Conservation (phyloP, 2,888 invertebrate species). For the Ornithoptera priamus region DNA sequence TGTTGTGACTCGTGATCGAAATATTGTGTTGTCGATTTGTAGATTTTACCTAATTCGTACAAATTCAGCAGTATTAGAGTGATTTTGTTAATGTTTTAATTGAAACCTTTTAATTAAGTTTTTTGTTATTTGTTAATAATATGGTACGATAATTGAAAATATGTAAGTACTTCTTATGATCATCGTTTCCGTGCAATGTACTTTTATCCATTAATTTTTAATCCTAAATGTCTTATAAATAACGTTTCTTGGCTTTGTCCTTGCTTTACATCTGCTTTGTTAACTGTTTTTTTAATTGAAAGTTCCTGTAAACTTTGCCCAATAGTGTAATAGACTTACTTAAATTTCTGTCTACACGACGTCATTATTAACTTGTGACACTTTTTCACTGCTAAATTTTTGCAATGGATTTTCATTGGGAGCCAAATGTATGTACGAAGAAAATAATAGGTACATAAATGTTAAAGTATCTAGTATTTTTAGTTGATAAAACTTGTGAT, state of each 20-base stretch:
- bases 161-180: slow-evolving; percentile 31
- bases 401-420: slow-evolving; percentile 54
- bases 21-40: slow-evolving; percentile 54
- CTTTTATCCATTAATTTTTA: slow-evolving; percentile 3
- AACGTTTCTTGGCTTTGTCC: slow-evolving; percentile 11
- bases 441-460: slow-evolving; percentile 57
- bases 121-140: slow-evolving; percentile 76
- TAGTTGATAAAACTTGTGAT: slow-evolving; percentile 72
- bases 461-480: slow-evolving; percentile 62
- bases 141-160: slow-evolving; percentile 51
- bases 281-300: slow-evolving; percentile 28
- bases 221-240: slow-evolving; percentile 11
- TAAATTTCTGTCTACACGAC: slow-evolving; percentile 14
- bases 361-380: slow-evolving; percentile 28
- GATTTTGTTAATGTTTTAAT: slow-evolving; percentile 80
- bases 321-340: slow-evolving; percentile 20
- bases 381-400: slow-evolving; percentile 30
- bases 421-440: slow-evolving; percentile 75
- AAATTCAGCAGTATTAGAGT: slow-evolving; percentile 80
- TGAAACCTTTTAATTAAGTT: slow-evolving; percentile 76
- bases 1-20: slow-evolving; percentile 61
- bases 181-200: slow-evolving; percentile 21
- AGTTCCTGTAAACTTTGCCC: slow-evolving; percentile 36
- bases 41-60: slow-evolving; percentile 76
- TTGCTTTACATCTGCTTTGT: slow-evolving; percentile 20